Conservation (phyloP, 1,140 invertebrate species). For the Nylanderia fulva region DNA sequence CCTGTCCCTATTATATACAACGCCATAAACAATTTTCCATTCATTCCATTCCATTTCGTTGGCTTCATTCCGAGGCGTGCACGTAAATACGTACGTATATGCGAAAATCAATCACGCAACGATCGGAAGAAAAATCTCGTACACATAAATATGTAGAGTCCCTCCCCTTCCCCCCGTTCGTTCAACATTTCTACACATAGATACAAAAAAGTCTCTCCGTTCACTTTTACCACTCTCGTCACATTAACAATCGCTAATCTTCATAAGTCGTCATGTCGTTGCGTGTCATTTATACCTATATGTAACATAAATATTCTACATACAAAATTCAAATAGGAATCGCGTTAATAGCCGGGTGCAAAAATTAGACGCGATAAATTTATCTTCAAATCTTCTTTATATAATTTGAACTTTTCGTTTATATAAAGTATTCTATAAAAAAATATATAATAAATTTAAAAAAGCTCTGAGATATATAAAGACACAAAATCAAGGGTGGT, state of each 20-base stretch:
- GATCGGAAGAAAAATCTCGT: constrained; percentile 51
- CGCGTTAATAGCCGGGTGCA: no score
- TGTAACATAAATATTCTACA: no score
- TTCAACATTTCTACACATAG: constrained; percentile 15
- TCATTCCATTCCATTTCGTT: constrained; percentile 38
- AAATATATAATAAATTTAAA: no score
- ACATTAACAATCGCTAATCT: constrained; percentile 47
- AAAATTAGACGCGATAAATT: no score
- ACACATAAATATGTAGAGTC: constrained; percentile 23
- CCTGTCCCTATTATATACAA: constrained; percentile 62
- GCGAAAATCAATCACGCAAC: constrained; percentile 47
- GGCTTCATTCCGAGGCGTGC: constrained; percentile 29
- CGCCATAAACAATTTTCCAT: constrained; percentile 27
- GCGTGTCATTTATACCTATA: constrained; percentile 16
- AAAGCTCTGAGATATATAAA: no score
- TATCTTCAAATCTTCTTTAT: no score
- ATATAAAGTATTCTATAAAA: no score
- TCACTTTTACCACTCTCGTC: constrained; percentile 53
- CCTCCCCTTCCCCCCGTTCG: neutral
- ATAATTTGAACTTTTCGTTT: no score
- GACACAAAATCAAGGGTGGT: no score
- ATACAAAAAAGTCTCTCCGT: constrained; percentile 24
- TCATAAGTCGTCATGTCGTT: constrained; percentile 4
- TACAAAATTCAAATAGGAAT: no score
- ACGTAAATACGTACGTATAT: constrained; percentile 9